Evolutionary conservation across 1,140 invertebrate species (phyloP).

Genomic region (Anoplophora glabripennis): DNA sequence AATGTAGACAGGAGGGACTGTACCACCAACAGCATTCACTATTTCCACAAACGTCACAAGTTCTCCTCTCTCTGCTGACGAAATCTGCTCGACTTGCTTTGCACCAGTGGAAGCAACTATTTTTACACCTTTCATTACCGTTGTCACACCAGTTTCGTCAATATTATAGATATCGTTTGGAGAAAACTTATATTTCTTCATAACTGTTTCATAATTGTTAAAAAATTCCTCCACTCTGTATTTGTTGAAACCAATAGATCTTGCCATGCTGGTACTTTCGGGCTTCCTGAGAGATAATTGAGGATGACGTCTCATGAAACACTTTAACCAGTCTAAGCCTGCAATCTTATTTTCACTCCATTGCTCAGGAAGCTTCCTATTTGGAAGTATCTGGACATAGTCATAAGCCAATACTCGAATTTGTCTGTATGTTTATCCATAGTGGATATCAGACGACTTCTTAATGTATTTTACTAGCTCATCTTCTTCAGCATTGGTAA

Average conservation of each 20-base stretch:
- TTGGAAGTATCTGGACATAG: too few species aligned
- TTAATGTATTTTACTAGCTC: too few species aligned
- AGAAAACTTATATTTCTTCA: neutral
- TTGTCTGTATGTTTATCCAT: too few species aligned
- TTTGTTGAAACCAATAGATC: constrained; percentile 3
- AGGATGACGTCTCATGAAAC: neutral
- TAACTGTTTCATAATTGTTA: constrained; percentile 12
- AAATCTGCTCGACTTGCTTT: constrained; percentile 49
- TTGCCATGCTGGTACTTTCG: constrained; percentile 8
- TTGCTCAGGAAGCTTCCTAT: neutral
- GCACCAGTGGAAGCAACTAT: neutral
- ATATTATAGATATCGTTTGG: constrained; percentile 17
- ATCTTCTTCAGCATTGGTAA: too few species aligned
- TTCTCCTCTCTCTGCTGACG: constrained; percentile 48
- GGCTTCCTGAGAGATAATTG: neutral
- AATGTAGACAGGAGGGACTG: neutral
- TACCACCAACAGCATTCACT: neutral
- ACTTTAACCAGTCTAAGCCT: neutral
- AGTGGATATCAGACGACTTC: too few species aligned
- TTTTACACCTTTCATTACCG: neutral
- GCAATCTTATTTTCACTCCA: constrained; percentile 3
- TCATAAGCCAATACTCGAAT: too few species aligned
- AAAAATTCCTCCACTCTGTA: constrained; percentile 21
- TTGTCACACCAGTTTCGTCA: constrained; percentile 7
- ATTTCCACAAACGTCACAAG: constrained; percentile 2